These are phyloP conservation scores for Nemotelus pantherinus DNA, from an alignment of 2,888 invertebrate species.

Conservation along the genomic window DNA sequence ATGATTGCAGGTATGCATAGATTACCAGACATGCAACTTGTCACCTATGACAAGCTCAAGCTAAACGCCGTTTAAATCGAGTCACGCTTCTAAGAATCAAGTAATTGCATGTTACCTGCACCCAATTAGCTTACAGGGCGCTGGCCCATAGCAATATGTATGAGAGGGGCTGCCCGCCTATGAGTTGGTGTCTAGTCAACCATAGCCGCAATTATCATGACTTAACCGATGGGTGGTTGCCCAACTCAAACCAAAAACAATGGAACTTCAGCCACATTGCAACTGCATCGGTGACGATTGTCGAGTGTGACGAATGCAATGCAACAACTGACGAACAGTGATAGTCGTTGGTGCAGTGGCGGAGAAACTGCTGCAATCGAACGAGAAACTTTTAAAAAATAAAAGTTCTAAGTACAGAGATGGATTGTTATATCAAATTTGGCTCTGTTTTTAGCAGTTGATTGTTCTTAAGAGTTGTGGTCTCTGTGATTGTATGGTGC, in stretches of 20 bases:
- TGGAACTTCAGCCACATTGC: slow-evolving; percentile 34
- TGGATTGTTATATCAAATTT: too few relatives aligned
- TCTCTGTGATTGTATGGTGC: too few relatives aligned
- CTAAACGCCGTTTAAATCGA: slow-evolving; percentile 32
- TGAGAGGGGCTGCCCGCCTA: background rate
- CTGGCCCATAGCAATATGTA: background rate
- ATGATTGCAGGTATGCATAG: background rate
- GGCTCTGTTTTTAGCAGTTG: too few relatives aligned
- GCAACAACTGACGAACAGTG: slow-evolving; percentile 25
- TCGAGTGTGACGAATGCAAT: slow-evolving; percentile 11
- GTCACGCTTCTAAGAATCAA: slow-evolving; percentile 36
- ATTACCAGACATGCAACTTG: slow-evolving; percentile 28
- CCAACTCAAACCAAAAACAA: slow-evolving; percentile 34
- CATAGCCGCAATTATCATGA: slow-evolving; percentile 39
- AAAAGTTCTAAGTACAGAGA: background rate
- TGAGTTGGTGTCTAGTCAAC: slow-evolving; percentile 23
- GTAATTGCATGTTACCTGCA: slow-evolving; percentile 38
- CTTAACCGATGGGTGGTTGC: slow-evolving; percentile 41
- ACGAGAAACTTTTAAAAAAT: background rate
- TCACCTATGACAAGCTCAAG: slow-evolving; percentile 3
- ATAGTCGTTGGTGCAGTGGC: slow-evolving; percentile 28
- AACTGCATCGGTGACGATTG: slow-evolving; percentile 23
- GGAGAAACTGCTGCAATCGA: background rate
- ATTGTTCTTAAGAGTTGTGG: too few relatives aligned
- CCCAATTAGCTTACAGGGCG: slow-evolving; percentile 24